Evolutionary conservation across 2,113 vertebrate species (phyloP), one percentile per base, ranked within the genome.

Genomic region (Pelecanoides urinatrix): DNA sequence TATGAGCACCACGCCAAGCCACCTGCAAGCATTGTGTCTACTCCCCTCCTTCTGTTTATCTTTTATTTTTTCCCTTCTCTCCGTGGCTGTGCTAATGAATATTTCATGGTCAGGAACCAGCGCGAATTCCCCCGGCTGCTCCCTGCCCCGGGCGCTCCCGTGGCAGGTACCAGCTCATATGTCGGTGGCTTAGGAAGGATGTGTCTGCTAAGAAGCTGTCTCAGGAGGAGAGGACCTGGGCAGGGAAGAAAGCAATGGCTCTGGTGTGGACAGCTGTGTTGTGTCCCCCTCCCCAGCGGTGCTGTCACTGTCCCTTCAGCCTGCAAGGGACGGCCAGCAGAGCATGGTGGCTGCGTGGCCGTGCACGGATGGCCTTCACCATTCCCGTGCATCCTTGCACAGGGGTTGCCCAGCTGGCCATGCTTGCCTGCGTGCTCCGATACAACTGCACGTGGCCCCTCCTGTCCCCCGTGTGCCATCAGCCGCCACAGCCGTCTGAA

Each of bases 31-130:
- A 7, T 52, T 32, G 22, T 67, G 55, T 77, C 83, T 87, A 83
- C 44, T 61, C 30, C 59, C n/a, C 30, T 3, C 1, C 38, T 76
- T 85, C 77, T 78, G 80, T 94, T 94, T 97, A 70, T 44, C 55
- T 80, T 96, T 58, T 70, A 22, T 83, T 87, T 71, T 71, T 56
- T 4, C 49, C 6, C 20, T 81, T 53, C 58, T 86, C 55, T 86
- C 47, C 5, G 9, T 1, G 62, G 59, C 88, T 53, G 62, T 25
- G 76, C 62, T 86, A 42, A 94, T 96, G 91, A 84, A 96, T 96
- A 93, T 97, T 97, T 94, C 76, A 97, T 81, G 81, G 76, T 62
- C 62, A 47, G 83, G 73, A 89, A 76, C 13, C 72, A 86, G 53
- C 2, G 2, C 36, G 76, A 81, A 70, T 81, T 94, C 87, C 94